Evolutionary conservation across 2,888 invertebrate species (phyloP).

Genomic region (Meandrusa payeni): DNA sequence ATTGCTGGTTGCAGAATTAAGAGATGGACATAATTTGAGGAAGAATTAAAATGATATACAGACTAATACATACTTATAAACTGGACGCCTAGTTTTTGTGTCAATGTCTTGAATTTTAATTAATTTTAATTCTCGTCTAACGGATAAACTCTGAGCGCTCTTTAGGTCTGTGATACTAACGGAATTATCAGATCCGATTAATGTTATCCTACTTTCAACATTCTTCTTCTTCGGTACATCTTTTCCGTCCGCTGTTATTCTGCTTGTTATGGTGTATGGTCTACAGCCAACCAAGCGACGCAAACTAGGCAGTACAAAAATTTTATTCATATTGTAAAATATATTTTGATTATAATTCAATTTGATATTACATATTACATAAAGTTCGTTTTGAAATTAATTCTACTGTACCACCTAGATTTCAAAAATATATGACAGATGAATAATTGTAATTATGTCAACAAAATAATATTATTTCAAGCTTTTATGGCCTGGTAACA

Average conservation of each 20-base stretch:
- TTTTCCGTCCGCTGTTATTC: constrained; percentile 63
- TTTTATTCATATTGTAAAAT: constrained; percentile 46
- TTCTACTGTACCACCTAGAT: constrained; percentile 9
- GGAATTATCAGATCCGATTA: constrained; percentile 81
- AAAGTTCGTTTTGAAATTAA: background rate
- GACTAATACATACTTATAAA: constrained; percentile 80
- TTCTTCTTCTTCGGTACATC: constrained; percentile 65
- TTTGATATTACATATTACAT: background rate
- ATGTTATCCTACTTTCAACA: constrained; percentile 80
- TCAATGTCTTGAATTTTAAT: constrained; percentile 85
- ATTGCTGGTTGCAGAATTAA: too few species aligned
- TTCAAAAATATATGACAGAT: constrained; percentile 2
- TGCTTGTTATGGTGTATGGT: constrained; percentile 46
- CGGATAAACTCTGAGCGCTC: constrained; percentile 85
- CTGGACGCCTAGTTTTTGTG: constrained; percentile 83
- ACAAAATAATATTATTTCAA: too few species aligned
- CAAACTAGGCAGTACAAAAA: constrained; percentile 40
- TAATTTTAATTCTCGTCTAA: constrained; percentile 84
- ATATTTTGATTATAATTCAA: background rate
- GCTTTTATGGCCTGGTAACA: too few species aligned
- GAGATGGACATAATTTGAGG: too few species aligned
- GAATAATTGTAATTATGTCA: too few species aligned
- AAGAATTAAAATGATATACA: too few species aligned
- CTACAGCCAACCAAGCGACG: constrained; percentile 42
- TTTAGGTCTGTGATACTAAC: constrained; percentile 83